These are phyloP conservation scores for Eumerus sabulonum DNA, from an alignment of 2,888 invertebrate species.

Conservation along the genomic window DNA sequence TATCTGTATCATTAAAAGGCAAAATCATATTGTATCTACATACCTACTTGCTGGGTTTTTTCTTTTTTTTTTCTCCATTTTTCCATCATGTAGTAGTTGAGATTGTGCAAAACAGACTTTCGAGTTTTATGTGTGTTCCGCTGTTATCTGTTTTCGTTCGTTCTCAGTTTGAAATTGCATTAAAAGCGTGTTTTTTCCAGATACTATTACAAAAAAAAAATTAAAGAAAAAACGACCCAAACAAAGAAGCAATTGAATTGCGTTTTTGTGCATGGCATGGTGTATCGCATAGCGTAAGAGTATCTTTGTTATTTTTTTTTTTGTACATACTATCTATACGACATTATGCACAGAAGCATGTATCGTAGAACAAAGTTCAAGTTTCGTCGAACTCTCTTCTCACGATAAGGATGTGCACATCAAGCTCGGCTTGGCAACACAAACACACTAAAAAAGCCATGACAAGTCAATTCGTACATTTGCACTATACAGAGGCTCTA, in stretches of 20 bases:
- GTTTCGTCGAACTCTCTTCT: slow-evolving; percentile 12
- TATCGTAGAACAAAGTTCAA: slow-evolving; percentile 30
- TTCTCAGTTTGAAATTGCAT: slow-evolving; percentile 7
- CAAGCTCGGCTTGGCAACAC: background rate
- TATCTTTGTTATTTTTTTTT: too few relatives aligned
- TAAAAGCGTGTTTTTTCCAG: background rate
- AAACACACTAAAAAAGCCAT: background rate
- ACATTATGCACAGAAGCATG: background rate
- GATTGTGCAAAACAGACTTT: background rate
- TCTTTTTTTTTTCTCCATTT: background rate
- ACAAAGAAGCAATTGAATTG: slow-evolving; percentile 3
- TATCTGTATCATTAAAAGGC: background rate
- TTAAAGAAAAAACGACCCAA: background rate
- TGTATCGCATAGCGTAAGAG: too few relatives aligned
- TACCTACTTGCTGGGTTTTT: too few relatives aligned
- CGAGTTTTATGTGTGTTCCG: background rate
- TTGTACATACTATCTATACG: too few relatives aligned
- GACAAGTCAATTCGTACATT: background rate
- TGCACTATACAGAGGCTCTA: too few relatives aligned
- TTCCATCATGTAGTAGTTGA: background rate
- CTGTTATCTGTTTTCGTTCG: background rate
- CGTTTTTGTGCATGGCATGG: slow-evolving; percentile 1
- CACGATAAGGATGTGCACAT: slow-evolving; percentile 28
- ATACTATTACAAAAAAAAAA: background rate
- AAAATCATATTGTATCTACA: background rate